Base-by-base conservation (phyloP, 2,113 vertebrate genomes). In the Anser cygnoides region DNA sequence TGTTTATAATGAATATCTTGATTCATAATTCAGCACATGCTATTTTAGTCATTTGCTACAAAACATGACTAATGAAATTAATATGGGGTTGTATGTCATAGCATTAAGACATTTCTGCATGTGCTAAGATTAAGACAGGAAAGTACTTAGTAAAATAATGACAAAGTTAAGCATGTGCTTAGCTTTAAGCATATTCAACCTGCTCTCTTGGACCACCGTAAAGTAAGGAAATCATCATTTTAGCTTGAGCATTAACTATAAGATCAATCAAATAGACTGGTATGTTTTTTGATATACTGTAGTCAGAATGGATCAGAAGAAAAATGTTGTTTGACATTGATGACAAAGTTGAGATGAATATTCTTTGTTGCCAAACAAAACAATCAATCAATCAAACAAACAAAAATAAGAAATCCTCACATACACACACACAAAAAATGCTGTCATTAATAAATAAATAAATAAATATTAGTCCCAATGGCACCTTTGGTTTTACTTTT, bases 1-100 rank as follows among this genome's bases (percentile, higher is more conserved):
- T 94, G 92, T 96, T 96, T 85, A 57, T 37, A 76, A 84, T 58
- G 35, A 95, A 62, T 95, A 95, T 87, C 86, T 96, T 76, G 62
- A 93, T 95, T 96, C 89, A 90, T 91, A 66, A 62, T 94, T 55
- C 74, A 94, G 73, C 43, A 92, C 44, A 41, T 2, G 9, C 89
- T 92, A 87, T 93, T 96, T 96, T 39, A 84, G 80, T 46, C 44
- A 62, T 81, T 93, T 89, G 58, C 61, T 54, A 79, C 87, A 70
- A 79, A 87, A 87, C 54, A 73, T 95, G 91, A 92, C 86, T 89
- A 82, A 82, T 93, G 76, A 92, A 93, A 95, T 92, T 39, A 89
- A 72, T 20, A 65, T 0, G 1, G 62, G 33, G 43, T 84, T 82
- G 65, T 80, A 84, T 68, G 77, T 61, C 67, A 92, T 6, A 62